Evolutionary conservation across 2,888 invertebrate genomes (phyloP), one percentile per base, ranked within the genome.

Genomic region (Gordius sp.): DNA sequence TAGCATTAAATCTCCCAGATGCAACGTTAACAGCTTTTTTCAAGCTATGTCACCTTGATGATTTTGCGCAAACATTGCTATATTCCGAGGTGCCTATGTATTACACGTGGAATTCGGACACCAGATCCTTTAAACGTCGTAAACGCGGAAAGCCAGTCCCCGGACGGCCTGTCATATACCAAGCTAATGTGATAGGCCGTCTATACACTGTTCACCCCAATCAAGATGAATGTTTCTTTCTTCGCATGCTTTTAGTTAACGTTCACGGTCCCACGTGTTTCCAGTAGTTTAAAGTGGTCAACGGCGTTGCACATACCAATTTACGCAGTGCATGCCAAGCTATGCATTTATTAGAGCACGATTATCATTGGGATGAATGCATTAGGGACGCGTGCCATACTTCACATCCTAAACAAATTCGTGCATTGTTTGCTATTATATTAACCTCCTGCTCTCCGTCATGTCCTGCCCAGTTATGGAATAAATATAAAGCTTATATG

Each of bases 291-390:
- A 54, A 58, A 33, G 66, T 62, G n/a, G 61, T 64, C 18, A 59
- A 66, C 57, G 64, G 64, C 24, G 59, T 59, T 28, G 41, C 62
- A 24, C 59, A 60, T 59, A 55, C 53, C 53, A 66, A 65, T 18
- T 69, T 63, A 59, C 59, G 64, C 27, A 61, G 61, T 47, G 65
- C 66, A 41, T 67, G 67, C 61, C 58, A 63, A 57, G 60, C 59
- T 13, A 54, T 61, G 28, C 63, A 65, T 2, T 59, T 71, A 2
- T 59, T 67, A 1, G 64, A 63, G 57, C 63, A 68, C 59, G 64
- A 67, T 56, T 16, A 28, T 16, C 58, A 65, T 33, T 65, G 64
- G 63, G 47, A 41, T 16, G 26, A 59, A 13, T 41, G 55, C 2
- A 20, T 65, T 33, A 23, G 26, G 4, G 64, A 64, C 55, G 63